Percentiles rank a stretch among this genome's conserved stretches.
Evolutionary conservation across 2,888 invertebrate genomes (phyloP).

Genomic region (Malthinus flaveolus): DNA sequence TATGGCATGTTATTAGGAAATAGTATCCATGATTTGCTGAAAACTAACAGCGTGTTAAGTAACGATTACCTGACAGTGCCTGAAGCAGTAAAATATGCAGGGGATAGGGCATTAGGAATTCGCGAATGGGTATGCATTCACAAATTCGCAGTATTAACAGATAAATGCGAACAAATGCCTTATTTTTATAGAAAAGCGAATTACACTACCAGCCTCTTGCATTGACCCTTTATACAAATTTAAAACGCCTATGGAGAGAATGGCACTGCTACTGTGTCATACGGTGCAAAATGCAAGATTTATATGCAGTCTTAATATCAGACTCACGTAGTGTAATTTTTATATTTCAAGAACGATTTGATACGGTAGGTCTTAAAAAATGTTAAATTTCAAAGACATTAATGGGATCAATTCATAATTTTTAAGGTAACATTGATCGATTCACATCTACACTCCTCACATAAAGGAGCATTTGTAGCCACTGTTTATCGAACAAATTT

Average conservation of each 20-base stretch:
- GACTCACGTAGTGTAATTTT: slow-evolving; percentile 59
- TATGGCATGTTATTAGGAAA: slow-evolving; percentile 64
- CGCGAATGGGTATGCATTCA: slow-evolving; percentile 51
- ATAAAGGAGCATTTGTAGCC: slow-evolving; percentile 57
- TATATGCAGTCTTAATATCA: slow-evolving; percentile 58
- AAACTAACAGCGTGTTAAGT: slow-evolving; percentile 49
- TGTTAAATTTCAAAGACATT: not conserved
- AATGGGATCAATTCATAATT: not conserved
- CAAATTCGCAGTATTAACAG: not conserved
- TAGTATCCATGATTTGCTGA: slow-evolving; percentile 57
- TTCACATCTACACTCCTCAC: slow-evolving; percentile 54
- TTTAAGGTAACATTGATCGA: slow-evolving; percentile 57
- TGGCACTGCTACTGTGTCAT: slow-evolving; percentile 49
- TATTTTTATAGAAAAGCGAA: slow-evolving; percentile 53
- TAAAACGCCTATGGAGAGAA: slow-evolving; percentile 51
- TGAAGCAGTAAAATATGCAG: slow-evolving; percentile 56
- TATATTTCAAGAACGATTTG: slow-evolving; percentile 54
- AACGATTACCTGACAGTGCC: slow-evolving; percentile 59
- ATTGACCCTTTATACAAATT: slow-evolving; percentile 51
- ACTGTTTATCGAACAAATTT: slow-evolving; percentile 51
- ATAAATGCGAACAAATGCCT: too few relatives aligned
- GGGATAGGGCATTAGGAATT: slow-evolving; percentile 45
- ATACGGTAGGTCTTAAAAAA: slow-evolving; percentile 43
- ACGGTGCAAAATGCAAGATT: slow-evolving; percentile 44
- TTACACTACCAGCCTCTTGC: slow-evolving; percentile 55